A percentile compares a stretch with the other conserved stretches of the same genome.
phyloP scores from a whole-genome alignment of 2,888 invertebrate genomes.

The Leucoptera coffeella region DNA sequence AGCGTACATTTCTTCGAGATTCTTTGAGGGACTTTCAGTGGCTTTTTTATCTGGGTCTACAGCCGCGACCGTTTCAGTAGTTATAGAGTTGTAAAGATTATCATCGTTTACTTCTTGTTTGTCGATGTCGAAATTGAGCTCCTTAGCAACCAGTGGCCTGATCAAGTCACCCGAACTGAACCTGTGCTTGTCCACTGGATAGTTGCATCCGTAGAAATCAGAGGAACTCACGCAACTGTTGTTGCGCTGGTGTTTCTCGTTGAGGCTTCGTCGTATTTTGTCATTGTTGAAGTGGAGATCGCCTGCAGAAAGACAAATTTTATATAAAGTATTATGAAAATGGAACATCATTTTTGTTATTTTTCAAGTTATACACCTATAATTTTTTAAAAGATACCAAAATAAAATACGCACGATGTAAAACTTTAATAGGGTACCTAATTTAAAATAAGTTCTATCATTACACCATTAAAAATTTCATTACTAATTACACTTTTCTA shows the following conservation, averaged over 20 bases:
- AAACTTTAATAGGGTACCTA: too few relatives aligned
- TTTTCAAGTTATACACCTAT: too few relatives aligned
- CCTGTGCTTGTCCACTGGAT: constrained; percentile 44
- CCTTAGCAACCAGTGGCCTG: constrained; percentile 38
- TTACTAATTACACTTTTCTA: too few relatives aligned
- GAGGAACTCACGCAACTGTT: constrained; percentile 49
- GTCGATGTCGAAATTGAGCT: constrained; percentile 37
- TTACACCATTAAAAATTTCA: too few relatives aligned
- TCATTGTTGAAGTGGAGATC: constrained; percentile 41
- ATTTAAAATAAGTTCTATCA: too few relatives aligned
- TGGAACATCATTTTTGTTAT: too few relatives aligned
- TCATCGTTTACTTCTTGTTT: constrained; percentile 19
- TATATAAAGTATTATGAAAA: too few relatives aligned
- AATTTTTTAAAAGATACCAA: too few relatives aligned
- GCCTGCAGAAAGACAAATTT: constrained; percentile 17
- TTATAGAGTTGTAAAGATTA: constrained; percentile 35
- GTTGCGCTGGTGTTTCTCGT: constrained; percentile 47
- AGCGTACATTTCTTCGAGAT: constrained; percentile 86
- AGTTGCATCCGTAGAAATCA: constrained; percentile 49
- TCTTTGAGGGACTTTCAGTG: constrained; percentile 56
- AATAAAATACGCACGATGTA: too few relatives aligned
- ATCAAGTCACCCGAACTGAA: constrained; percentile 43
- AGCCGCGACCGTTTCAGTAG: constrained; percentile 22
- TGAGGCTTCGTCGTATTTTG: constrained; percentile 39
- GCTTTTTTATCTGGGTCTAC: constrained; percentile 26